Evolutionary conservation across 2,797 vertebrate genomes (phyloP).

Genomic region (Anas capensis): DNA sequence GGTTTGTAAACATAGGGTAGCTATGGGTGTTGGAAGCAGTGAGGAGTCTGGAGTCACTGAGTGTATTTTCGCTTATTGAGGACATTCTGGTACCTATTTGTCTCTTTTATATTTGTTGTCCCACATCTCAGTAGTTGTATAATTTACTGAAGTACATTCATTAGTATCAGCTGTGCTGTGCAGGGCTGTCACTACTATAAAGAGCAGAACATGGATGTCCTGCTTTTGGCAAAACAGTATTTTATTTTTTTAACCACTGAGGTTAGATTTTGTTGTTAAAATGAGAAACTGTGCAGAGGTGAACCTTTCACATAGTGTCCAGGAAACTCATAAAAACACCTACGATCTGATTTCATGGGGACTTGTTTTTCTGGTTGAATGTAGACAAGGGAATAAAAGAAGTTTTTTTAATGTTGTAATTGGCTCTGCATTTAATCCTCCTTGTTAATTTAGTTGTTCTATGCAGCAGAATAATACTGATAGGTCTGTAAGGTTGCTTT

Average conservation of each 20-base stretch:
- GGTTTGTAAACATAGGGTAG: background rate
- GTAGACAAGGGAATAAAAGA: conserved; percentile 34
- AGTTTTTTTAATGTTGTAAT: conserved; percentile 28
- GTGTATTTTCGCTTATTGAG: background rate
- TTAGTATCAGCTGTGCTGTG: background rate
- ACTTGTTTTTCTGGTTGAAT: background rate
- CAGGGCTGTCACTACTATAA: background rate
- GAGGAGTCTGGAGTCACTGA: background rate
- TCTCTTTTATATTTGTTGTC: background rate
- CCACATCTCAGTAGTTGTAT: background rate
- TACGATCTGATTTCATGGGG: conserved; percentile 17
- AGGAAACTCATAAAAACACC: conserved; percentile 49
- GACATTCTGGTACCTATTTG: background rate
- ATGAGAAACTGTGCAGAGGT: conserved; percentile 39
- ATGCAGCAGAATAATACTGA: conserved; percentile 32
- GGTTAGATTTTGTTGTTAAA: conserved; percentile 14
- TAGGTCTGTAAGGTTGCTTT: conserved; percentile 55
- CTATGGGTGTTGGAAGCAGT: background rate
- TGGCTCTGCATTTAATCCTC: conserved; percentile 53
- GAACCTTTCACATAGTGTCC: conserved; percentile 7
- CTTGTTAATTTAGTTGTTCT: conserved; percentile 43
- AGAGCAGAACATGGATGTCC: background rate
- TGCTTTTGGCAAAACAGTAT: background rate
- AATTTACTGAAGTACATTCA: background rate
- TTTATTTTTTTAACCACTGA: background rate